phyloP scores from a whole-genome alignment of 2,113 vertebrate species.

The Eleginops maclovinus region DNA sequence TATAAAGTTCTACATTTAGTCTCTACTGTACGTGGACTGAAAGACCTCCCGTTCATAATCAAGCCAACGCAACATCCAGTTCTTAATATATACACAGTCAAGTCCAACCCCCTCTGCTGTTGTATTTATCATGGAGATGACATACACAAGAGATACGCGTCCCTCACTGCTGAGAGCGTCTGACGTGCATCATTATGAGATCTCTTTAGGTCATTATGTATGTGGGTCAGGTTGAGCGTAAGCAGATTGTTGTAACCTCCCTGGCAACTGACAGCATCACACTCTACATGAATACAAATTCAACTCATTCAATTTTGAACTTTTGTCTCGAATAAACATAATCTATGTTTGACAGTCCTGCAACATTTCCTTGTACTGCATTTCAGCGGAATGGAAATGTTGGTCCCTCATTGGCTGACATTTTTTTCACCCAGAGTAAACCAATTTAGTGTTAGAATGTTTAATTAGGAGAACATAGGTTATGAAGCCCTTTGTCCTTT shows the following conservation, averaged over 20 bases:
- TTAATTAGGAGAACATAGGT: not conserved
- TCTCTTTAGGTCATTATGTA: conserved; percentile 21
- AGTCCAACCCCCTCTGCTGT: not conserved
- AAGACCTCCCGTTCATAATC: not conserved
- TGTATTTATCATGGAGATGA: not conserved
- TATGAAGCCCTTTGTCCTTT: not conserved
- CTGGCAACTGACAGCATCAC: conserved; percentile 6
- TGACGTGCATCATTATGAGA: conserved; percentile 38
- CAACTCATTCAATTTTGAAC: not conserved
- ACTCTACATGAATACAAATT: not conserved
- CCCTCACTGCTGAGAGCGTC: not conserved
- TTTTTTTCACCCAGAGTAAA: not conserved
- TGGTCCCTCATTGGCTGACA: not conserved
- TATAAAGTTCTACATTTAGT: not conserved
- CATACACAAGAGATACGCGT: not conserved
- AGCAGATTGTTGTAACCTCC: conserved; percentile 1
- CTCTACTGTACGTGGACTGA: not conserved
- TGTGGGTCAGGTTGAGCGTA: conserved; percentile 24
- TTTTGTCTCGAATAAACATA: conserved; percentile 8
- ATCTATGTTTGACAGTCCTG: not conserved
- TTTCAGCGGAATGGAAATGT: not conserved
- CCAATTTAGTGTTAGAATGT: not conserved
- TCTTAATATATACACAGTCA: not conserved
- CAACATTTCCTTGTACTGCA: not conserved
- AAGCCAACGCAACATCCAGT: too few species aligned